These are phyloP conservation scores for Crenuchus spilurus DNA, from an alignment of 2,797 vertebrate species.

Conservation along the genomic window DNA sequence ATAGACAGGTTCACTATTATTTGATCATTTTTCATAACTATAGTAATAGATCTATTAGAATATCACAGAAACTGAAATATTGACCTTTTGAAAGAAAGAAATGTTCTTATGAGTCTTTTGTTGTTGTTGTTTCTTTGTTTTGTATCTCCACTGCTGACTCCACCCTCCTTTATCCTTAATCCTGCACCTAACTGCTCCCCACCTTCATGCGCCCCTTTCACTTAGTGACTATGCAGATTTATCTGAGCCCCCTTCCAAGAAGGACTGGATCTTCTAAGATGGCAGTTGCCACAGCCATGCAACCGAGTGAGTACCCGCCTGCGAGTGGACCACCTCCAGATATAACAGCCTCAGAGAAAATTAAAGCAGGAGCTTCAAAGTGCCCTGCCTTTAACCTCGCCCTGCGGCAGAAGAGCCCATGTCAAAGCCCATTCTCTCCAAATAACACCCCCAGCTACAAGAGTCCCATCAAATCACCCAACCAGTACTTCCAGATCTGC, in stretches of 20 bases:
- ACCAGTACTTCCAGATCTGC: constrained; percentile 86
- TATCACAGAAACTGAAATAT: no score
- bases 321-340: constrained; percentile 53
- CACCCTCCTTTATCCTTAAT: neutral
- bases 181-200: constrained; percentile 25
- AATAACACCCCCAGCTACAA: constrained; percentile 80
- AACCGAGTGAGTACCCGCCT: constrained; percentile 49
- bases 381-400: constrained; percentile 73
- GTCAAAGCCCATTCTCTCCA: constrained; percentile 64
- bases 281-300: constrained; percentile 26
- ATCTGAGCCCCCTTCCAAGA: constrained; percentile 81
- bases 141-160: neutral
- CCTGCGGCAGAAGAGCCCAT: constrained; percentile 77
- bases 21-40: no score
- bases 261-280: constrained; percentile 78
- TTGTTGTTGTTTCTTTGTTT: constrained; percentile 2
- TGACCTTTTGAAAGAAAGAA: neutral
- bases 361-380: constrained; percentile 56
- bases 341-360: constrained; percentile 1
- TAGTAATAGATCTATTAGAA: no score
- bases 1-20: no score
- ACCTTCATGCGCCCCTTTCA: constrained; percentile 74
- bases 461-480: constrained; percentile 82
- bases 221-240: constrained; percentile 86
- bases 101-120: constrained; percentile 4